A percentile compares a stretch with the other conserved stretches of the same genome.
Evolutionary conservation across 92 coral and sea anemone genomes (phyloP).

Genomic region (Virgularia gustaviana): DNA sequence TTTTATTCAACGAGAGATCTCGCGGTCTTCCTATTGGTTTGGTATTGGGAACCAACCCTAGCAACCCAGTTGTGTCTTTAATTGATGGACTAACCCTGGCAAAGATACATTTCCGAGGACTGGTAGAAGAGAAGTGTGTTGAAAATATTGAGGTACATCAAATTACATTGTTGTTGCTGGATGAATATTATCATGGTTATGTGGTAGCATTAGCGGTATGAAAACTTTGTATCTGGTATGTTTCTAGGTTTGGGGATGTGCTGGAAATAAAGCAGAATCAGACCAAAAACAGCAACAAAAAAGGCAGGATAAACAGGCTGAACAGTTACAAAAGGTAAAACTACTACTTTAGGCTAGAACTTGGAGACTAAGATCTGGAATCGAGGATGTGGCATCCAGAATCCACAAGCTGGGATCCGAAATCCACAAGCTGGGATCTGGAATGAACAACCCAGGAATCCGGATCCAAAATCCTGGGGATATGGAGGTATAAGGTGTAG

Average conservation of each 20-base stretch:
- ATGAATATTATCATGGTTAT: background rate
- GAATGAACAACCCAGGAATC: too few species aligned
- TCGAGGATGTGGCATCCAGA: too few species aligned
- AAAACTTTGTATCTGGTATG: background rate
- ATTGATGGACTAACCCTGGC: constrained; percentile 60
- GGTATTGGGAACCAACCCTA: constrained; percentile 59
- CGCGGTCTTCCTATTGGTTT: constrained; percentile 83
- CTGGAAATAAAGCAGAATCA: constrained; percentile 60
- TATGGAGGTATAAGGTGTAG: too few species aligned
- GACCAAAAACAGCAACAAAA: constrained; percentile 73
- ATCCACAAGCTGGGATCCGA: too few species aligned
- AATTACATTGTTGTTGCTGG: background rate
- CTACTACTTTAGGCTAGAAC: background rate
- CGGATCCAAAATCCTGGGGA: too few species aligned
- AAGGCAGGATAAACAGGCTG: constrained; percentile 88
- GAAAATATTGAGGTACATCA: constrained; percentile 73
- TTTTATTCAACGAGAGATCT: constrained; percentile 71
- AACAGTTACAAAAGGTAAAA: constrained; percentile 77
- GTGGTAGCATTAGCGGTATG: background rate
- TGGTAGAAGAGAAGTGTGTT: constrained; percentile 44
- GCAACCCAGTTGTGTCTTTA: constrained; percentile 55
- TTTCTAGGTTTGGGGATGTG: constrained; percentile 86
- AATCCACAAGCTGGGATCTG: too few species aligned
- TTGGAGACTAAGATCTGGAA: too few species aligned
- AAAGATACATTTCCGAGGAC: constrained; percentile 54